These are phyloP conservation scores for Pseudoatta argentina DNA, from an alignment of 1,140 invertebrate species.

Conservation along the genomic window DNA sequence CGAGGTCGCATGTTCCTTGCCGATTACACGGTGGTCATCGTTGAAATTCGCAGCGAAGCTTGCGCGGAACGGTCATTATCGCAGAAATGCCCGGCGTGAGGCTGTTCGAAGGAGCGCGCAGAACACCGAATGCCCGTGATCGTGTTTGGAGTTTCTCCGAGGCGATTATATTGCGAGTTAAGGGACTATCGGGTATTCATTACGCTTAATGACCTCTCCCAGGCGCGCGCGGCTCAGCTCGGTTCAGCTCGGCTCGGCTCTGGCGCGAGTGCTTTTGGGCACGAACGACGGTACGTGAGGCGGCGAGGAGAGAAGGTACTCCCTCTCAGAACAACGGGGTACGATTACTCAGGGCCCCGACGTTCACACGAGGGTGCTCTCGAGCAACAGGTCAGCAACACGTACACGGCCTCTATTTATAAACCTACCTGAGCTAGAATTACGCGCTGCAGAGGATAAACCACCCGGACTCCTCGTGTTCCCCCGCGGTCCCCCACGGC, in stretches of 20 bases:
- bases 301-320: constrained; percentile 66
- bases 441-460: constrained; percentile 75
- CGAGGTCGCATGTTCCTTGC: constrained; percentile 25
- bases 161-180: constrained; percentile 74
- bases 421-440: constrained; percentile 81
- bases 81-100: constrained; percentile 43
- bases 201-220: constrained; percentile 74
- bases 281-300: constrained; percentile 73
- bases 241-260: constrained; percentile 60
- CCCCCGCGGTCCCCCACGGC: constrained; percentile 45
- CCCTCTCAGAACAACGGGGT: constrained; percentile 78
- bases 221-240: constrained; percentile 18
- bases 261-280: constrained; percentile 75
- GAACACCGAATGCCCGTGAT: constrained; percentile 27
- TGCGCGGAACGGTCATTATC: constrained; percentile 55
- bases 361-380: constrained; percentile 82
- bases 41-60: constrained; percentile 11
- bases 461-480: constrained; percentile 73
- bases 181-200: constrained; percentile 75
- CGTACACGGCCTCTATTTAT: constrained; percentile 81
- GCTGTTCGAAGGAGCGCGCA: constrained; percentile 13
- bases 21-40: neutral
- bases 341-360: constrained; percentile 82
- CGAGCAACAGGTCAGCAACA: constrained; percentile 84
- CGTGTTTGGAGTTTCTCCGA: constrained; percentile 62